A percentile compares a stretch with the other conserved stretches of the same genome.
These are phyloP conservation scores for Aix galericulata DNA, from an alignment of 2,113 vertebrate genomes.

Conservation along the genomic window DNA sequence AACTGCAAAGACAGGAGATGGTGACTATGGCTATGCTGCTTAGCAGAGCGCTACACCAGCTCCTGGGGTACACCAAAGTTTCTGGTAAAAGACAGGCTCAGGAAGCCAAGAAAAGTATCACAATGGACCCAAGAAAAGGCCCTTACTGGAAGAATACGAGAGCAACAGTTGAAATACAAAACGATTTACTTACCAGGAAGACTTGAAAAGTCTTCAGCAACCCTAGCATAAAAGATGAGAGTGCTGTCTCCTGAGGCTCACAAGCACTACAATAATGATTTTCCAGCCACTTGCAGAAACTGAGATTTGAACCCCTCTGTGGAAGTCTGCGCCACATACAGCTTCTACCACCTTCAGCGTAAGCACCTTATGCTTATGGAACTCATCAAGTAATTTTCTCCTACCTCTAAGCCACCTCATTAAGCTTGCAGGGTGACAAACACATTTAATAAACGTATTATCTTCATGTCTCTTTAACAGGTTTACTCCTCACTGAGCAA, in stretches of 20 bases:
- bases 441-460: neutral
- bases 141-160: neutral
- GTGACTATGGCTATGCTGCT: neutral
- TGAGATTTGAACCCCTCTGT: no score
- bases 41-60: neutral
- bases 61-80: neutral
- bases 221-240: neutral
- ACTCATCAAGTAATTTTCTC: neutral
- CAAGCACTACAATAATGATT: neutral
- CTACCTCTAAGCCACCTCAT: neutral
- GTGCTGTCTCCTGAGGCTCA: neutral
- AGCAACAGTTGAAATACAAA: neutral
- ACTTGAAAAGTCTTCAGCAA: neutral
- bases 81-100: neutral
- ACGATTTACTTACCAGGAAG: neutral
- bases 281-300: neutral
- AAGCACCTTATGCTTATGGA: neutral
- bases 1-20: neutral
- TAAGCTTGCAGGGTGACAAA: neutral
- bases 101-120: neutral
- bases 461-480: neutral
- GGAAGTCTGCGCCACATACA: neutral
- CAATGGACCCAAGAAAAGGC: fast-evolving
- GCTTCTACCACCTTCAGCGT: neutral
- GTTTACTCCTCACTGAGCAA: neutral